Conservation (phyloP, 92 coral and sea anemone genomes). For the Zoanthus sociatus region DNA sequence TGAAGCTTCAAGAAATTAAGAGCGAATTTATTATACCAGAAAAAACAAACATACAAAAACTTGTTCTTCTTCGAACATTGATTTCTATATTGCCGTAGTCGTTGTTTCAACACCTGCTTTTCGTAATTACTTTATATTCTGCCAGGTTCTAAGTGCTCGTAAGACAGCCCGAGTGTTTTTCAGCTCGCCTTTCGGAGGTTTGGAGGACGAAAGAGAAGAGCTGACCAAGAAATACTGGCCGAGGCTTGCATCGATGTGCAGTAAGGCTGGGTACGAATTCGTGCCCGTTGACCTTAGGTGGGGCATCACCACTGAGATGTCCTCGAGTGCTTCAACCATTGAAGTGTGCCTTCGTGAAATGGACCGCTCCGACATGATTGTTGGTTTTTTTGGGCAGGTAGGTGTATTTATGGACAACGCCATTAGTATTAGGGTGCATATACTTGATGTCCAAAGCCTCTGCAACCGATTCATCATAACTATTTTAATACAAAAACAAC, state of each 20-base stretch:
- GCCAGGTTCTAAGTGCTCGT: constrained; percentile 28
- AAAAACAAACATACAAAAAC: too few relatives aligned
- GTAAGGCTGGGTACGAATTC: constrained; percentile 90
- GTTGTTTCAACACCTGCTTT: neutral
- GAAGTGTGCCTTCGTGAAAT: constrained; percentile 90
- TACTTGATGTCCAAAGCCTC: too few relatives aligned
- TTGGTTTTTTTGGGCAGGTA: constrained; percentile 98
- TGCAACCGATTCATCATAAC: too few relatives aligned
- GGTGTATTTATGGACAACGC: neutral
- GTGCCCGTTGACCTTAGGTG: constrained; percentile 94
- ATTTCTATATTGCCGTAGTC: too few relatives aligned
- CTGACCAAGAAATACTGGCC: constrained; percentile 97
- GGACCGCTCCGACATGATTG: constrained; percentile 96
- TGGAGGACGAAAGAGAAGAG: constrained; percentile 95
- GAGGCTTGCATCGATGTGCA: constrained; percentile 84
- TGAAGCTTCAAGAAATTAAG: too few relatives aligned
- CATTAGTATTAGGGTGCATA: too few relatives aligned
- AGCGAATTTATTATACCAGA: too few relatives aligned
- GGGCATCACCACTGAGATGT: constrained; percentile 97
- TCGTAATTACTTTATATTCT: neutral
- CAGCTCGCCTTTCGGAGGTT: constrained; percentile 97
- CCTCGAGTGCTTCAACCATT: constrained; percentile 92
- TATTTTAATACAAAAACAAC: too few relatives aligned
- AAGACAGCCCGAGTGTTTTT: constrained; percentile 91
- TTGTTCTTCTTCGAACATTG: too few relatives aligned